These are phyloP conservation scores for Datnioides undecimradiatus DNA, from an alignment of 2,113 vertebrate species.

Conservation along the genomic window DNA sequence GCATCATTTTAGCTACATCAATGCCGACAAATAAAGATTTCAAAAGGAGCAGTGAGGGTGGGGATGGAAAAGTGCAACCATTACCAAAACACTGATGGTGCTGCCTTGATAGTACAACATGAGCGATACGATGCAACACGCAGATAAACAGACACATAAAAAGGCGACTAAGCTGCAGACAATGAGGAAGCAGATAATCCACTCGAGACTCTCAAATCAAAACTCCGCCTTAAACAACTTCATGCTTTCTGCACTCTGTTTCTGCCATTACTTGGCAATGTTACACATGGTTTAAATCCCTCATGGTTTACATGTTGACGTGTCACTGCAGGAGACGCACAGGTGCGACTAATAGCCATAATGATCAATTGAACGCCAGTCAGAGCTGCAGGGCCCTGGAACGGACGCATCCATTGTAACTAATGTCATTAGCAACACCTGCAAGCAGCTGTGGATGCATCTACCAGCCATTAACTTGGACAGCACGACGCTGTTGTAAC, in stretches of 20 bases:
- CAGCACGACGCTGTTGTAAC: background rate
- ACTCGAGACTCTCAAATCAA: constrained; percentile 45
- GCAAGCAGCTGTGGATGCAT: background rate
- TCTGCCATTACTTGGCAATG: background rate
- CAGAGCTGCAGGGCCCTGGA: background rate
- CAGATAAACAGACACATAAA: background rate
- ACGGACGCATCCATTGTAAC: background rate
- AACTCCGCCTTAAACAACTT: constrained; percentile 7
- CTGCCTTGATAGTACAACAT: background rate
- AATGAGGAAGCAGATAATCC: constrained; percentile 13
- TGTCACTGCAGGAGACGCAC: constrained; percentile 16
- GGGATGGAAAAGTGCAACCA: too few species aligned
- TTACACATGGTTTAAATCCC: background rate
- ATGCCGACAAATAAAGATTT: background rate
- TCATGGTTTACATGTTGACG: constrained; percentile 3
- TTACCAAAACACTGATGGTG: background rate
- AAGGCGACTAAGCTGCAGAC: constrained; percentile 27
- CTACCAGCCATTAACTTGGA: background rate
- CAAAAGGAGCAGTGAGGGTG: background rate
- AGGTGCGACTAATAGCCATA: constrained; percentile 17
- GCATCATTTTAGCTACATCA: background rate
- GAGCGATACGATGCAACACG: background rate
- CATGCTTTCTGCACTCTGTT: background rate
- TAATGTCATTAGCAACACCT: background rate
- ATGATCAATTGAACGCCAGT: constrained; percentile 17